A percentile compares a stretch with the other conserved stretches of the same genome.
These are phyloP conservation scores for Styela plicata DNA, from an alignment of 23 tunicate species.

Conservation along the genomic window DNA sequence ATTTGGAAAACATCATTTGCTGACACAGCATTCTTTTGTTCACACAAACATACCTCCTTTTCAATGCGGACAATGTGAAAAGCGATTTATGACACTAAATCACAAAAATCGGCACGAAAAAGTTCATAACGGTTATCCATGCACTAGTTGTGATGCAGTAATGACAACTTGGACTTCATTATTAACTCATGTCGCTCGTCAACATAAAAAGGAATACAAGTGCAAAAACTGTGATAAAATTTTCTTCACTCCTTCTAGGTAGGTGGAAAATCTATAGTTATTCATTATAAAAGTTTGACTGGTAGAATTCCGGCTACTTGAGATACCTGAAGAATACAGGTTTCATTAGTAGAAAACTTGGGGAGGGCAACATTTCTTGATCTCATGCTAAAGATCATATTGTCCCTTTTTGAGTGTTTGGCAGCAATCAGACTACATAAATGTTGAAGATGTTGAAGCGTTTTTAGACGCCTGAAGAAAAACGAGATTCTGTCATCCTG, in stretches of 20 bases:
- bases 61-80: slow-evolving; percentile 17
- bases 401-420: too few relatives aligned
- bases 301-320: too few relatives aligned
- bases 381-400: too few relatives aligned
- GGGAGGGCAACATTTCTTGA: too few relatives aligned
- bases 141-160: slow-evolving; percentile 31
- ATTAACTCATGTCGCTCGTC: slow-evolving; percentile 27
- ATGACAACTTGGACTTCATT: slow-evolving; percentile 49
- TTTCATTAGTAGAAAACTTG: too few relatives aligned
- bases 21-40: slow-evolving; percentile 56
- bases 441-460: too few relatives aligned
- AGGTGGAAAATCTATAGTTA: too few relatives aligned
- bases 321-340: too few relatives aligned
- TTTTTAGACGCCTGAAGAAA: too few relatives aligned
- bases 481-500: too few relatives aligned
- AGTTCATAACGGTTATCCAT: slow-evolving; percentile 60
- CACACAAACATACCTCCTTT: slow-evolving; percentile 55
- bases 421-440: too few relatives aligned
- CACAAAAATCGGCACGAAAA: slow-evolving; percentile 20
- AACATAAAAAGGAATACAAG: slow-evolving; percentile 37
- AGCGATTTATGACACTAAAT: slow-evolving; percentile 3
- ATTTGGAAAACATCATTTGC: slow-evolving; percentile 57
- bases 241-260: slow-evolving; percentile 42
- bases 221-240: slow-evolving; percentile 52
- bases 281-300: too few relatives aligned